These are phyloP conservation scores for Lagopus leucura DNA, from an alignment of 2,113 vertebrate genomes.

Conservation along the genomic window DNA sequence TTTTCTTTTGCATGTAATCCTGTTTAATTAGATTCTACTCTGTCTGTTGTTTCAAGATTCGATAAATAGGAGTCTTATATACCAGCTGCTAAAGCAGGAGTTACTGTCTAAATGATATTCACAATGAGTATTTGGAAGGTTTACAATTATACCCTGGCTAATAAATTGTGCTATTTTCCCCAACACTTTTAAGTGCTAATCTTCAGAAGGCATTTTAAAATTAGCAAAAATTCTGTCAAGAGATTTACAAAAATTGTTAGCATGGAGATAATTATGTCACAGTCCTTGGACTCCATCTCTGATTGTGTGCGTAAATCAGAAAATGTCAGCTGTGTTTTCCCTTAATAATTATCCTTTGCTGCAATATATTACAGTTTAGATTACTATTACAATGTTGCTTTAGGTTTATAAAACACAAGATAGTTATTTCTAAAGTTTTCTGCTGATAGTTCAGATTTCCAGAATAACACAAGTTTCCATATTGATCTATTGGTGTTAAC, in stretches of 20 bases:
- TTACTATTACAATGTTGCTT: slow-evolving; percentile 75
- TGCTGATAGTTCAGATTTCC: slow-evolving; percentile 66
- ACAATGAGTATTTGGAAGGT: slow-evolving; percentile 86
- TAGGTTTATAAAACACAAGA: slow-evolving; percentile 75
- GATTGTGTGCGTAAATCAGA: slow-evolving; percentile 87
- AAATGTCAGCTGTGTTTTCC: slow-evolving; percentile 86
- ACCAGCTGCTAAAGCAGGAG: slow-evolving; percentile 84
- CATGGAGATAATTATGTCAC: slow-evolving; percentile 86
- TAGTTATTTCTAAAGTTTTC: slow-evolving; percentile 75
- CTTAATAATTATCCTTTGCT: slow-evolving; percentile 82
- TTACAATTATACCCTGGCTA: slow-evolving; percentile 89
- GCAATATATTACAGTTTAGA: slow-evolving; percentile 79
- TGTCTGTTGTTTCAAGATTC: slow-evolving; percentile 87
- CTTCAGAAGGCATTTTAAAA: slow-evolving; percentile 87
- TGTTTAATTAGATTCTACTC: slow-evolving; percentile 87
- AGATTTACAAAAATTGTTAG: slow-evolving; percentile 86
- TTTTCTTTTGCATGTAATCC: slow-evolving; percentile 86
- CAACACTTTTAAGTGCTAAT: slow-evolving; percentile 86
- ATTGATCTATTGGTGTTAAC: slow-evolving; percentile 49
- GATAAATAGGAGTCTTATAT: slow-evolving; percentile 84
- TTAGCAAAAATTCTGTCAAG: slow-evolving; percentile 88
- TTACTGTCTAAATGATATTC: slow-evolving; percentile 86
- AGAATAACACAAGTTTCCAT: slow-evolving; percentile 29
- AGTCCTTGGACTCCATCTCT: slow-evolving; percentile 85
- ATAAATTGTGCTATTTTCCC: slow-evolving; percentile 87